Evolutionary conservation across 35 echinoderm and acorn worm species (phyloP), one percentile per base, ranked within the genome.

Genomic region (Lytechinus pictus): DNA sequence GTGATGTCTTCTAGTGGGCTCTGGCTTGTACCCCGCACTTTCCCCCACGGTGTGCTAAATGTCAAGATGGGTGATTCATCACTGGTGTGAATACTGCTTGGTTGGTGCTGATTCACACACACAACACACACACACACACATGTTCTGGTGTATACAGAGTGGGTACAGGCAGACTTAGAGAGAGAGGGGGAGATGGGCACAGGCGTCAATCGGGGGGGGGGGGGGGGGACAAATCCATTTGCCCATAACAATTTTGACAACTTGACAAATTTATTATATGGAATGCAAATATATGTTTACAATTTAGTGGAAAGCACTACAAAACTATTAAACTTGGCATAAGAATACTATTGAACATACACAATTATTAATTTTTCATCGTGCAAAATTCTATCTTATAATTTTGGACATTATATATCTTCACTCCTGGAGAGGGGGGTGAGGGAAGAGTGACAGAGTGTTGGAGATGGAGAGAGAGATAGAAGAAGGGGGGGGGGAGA

Each of bases 11-110:
- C 10, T 0, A 3, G 1, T 1, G 5, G 27, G 87, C 10, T 14
- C 52, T 28, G 0, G 28, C 87, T 44, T 51, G 87, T 29, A 89
- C 87, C 87, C 28, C 61, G 87, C 52, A 89, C 87, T 89, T 89
- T 89, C 87, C 87, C 27, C 10, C 9, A 89, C 87, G 27, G 87
- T 44, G 87, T 29, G 52, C 12, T 89, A 89, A 89, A 89, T 89
- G 87, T 89, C 87, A 89, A 89, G 87, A 27, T 8, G 87, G 87
- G 87, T 89, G 87, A 89, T 89, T 89, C 87, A 89, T 89, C 87
- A 89, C 87, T 10, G 12, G 28, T 53, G 52, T 89, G 87, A 89
- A 89, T 89, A 53, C 87, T 29, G 24, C 51, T 89, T 89, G 28
- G 14, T 89, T 89, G 28, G 14, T 9, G 3, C 1, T 6, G 87